phyloP scores from a whole-genome alignment of 2,797 vertebrate species.

The Onychomys torridus region DNA sequence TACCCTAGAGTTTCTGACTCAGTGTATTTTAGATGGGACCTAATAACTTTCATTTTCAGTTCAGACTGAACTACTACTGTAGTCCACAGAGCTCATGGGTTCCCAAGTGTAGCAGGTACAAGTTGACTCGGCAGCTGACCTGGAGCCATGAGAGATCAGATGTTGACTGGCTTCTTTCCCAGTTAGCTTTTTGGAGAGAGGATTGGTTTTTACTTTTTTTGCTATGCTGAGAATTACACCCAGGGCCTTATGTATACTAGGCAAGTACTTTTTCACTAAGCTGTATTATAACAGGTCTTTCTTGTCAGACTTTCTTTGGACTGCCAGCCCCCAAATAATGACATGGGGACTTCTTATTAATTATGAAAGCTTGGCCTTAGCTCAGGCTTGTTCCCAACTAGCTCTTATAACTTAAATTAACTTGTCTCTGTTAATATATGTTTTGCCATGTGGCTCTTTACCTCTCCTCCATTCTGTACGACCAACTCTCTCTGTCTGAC shows the following conservation, averaged over 20 bases:
- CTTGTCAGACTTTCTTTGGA: not conserved
- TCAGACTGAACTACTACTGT: not conserved
- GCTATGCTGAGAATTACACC: not conserved
- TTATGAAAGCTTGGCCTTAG: not conserved
- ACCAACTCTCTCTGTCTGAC: not conserved
- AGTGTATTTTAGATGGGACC: not conserved
- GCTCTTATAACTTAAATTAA: not conserved
- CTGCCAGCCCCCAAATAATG: too few species aligned
- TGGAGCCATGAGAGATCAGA: not conserved
- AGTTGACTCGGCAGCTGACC: not conserved
- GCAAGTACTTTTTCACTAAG: not conserved
- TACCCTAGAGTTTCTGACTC: not conserved
- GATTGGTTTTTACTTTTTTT: not conserved
- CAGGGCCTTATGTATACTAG: not conserved
- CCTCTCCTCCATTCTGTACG: not conserved
- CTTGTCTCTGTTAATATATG: not conserved
- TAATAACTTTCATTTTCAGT: not conserved
- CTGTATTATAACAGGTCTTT: not conserved
- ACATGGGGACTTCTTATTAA: not conserved
- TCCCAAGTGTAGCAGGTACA: not conserved
- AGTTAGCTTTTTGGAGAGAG: constrained; percentile 4
- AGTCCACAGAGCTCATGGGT: not conserved
- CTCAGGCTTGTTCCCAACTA: not conserved
- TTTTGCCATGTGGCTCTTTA: not conserved
- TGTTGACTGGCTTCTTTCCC: not conserved